Evolutionary conservation across 92 coral and sea anemone species (phyloP).

Genomic region (Blastomussa wellsi): DNA sequence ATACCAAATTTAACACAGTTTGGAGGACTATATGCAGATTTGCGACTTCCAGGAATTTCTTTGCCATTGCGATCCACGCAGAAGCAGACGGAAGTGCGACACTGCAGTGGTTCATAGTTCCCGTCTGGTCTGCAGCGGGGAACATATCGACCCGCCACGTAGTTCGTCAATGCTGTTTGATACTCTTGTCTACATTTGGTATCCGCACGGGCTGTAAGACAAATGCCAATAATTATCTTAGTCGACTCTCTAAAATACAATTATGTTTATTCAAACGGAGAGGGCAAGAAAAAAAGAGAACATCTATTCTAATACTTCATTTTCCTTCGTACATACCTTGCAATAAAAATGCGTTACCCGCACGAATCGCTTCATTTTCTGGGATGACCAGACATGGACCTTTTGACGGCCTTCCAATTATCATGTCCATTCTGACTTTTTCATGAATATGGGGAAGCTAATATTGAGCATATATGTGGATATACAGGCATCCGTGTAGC

Average conservation of each 20-base stretch:
- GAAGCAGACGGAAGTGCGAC: conserved; percentile 82
- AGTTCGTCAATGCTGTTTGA: conserved; percentile 63
- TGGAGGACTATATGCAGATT: conserved; percentile 72
- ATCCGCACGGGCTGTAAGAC: conserved; percentile 47
- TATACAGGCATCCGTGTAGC: not conserved
- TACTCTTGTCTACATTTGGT: conserved; percentile 72
- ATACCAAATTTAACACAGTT: conserved; percentile 61
- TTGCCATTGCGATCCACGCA: conserved; percentile 79
- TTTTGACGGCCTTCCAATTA: too few species aligned
- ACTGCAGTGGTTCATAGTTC: conserved; percentile 75
- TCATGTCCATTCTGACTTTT: too few species aligned
- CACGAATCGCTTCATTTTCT: too few species aligned
- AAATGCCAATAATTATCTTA: not conserved
- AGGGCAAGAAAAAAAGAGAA: too few species aligned
- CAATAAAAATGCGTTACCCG: not conserved
- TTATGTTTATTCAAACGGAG: not conserved
- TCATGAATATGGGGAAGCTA: too few species aligned
- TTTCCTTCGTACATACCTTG: too few species aligned
- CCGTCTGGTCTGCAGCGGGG: conserved; percentile 85
- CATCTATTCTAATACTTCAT: too few species aligned
- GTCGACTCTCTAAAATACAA: too few species aligned
- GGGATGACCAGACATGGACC: too few species aligned
- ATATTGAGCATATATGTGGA: too few species aligned
- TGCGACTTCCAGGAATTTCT: conserved; percentile 73
- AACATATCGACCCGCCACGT: conserved; percentile 76